A percentile compares a stretch with the other conserved stretches of the same genome.
These are phyloP conservation scores for Platorchestia sp. DNA, from an alignment of 1,140 invertebrate species.

Conservation along the genomic window DNA sequence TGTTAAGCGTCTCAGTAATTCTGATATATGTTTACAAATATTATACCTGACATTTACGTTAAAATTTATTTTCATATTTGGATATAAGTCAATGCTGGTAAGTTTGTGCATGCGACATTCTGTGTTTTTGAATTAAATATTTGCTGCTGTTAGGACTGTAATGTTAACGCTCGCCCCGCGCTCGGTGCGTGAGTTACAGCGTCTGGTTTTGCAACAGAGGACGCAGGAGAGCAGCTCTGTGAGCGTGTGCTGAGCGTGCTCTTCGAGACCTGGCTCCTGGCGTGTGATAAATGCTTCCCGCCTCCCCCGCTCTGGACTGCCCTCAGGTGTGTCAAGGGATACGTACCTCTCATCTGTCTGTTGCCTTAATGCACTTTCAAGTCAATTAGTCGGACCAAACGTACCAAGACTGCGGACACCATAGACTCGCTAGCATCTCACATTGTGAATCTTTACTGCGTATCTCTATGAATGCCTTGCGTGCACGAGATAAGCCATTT, in stretches of 20 bases:
- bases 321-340: constrained; percentile 72
- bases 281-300: constrained; percentile 91
- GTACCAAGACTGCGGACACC: no score
- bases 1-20: not conserved
- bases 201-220: constrained; percentile 75
- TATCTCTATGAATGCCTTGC: no score
- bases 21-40: not conserved
- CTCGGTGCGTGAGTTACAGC: not conserved
- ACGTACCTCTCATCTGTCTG: no score
- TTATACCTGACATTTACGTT: not conserved
- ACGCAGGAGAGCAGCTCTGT: constrained; percentile 94
- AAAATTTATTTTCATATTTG: not conserved
- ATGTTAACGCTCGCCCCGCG: not conserved
- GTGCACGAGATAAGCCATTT: no score
- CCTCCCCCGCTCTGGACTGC: constrained; percentile 97
- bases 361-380: no score
- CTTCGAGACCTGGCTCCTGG: constrained; percentile 95
- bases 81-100: not conserved
- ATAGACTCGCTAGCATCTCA: no score
- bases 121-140: not conserved
- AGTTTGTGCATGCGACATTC: not conserved
- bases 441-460: no score
- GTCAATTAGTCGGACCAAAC: no score
- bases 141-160: not conserved
- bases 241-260: constrained; percentile 93